phyloP scores from a whole-genome alignment of 1,140 invertebrate species.

The honey bee (Apis mellifera) region Amel_HAv3.1 CM009942.2:9356501-9357000 shows the following conservation, averaged over 20 bases:
- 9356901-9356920: no score
- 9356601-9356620: neutral
- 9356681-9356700: constrained; percentile 4
- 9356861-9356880: no score
- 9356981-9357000: no score
- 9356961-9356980: no score
- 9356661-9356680: constrained; percentile 38
- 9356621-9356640: no score
- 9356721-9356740: constrained; percentile 28
- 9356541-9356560: neutral
- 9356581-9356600: neutral
- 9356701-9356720: constrained; percentile 21
- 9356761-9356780: neutral
- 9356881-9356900: no score
- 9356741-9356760: constrained; percentile 18
- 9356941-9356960: no score
- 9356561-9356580: constrained; percentile 1
- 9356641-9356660: constrained; percentile 39
- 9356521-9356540: neutral
- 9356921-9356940: no score
- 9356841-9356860: no score
- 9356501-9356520: constrained; percentile 25
- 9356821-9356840: neutral
- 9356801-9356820: neutral
- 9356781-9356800: neutral